phyloP scores from a whole-genome alignment of 2,797 vertebrate species.

The Poeciliopsis paucimaculata region DNA sequence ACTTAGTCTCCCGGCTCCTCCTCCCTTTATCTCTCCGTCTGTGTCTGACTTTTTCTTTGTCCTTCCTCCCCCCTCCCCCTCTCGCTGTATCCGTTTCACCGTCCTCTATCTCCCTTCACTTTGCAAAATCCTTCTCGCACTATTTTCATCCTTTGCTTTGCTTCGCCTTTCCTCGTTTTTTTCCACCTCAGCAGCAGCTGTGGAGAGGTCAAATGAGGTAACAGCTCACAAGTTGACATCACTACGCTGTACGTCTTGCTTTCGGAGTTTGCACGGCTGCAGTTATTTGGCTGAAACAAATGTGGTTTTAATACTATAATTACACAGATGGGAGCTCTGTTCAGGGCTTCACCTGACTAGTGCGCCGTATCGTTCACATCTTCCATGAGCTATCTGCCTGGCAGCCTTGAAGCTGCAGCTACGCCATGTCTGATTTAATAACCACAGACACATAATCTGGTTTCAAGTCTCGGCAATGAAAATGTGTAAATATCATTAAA shows the following conservation, averaged over 20 bases:
- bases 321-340: background rate
- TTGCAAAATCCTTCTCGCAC: slow-evolving; percentile 68
- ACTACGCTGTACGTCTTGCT: slow-evolving; percentile 25
- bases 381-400: slow-evolving; percentile 31
- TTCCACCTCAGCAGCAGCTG: slow-evolving; percentile 65
- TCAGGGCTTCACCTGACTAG: slow-evolving; percentile 25
- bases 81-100: slow-evolving; percentile 71
- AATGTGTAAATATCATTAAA: slow-evolving; percentile 65
- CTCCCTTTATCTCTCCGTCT: slow-evolving; percentile 70
- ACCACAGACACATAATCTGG: slow-evolving; percentile 56
- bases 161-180: slow-evolving; percentile 44
- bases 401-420: slow-evolving; percentile 47
- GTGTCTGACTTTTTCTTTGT: slow-evolving; percentile 73
- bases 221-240: slow-evolving; percentile 59
- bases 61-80: slow-evolving; percentile 59
- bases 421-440: slow-evolving; percentile 56
- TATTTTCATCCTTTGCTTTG: slow-evolving; percentile 60
- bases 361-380: slow-evolving; percentile 25
- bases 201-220: slow-evolving; percentile 64
- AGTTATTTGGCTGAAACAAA: slow-evolving; percentile 23
- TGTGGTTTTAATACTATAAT: slow-evolving; percentile 3
- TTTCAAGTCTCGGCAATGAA: slow-evolving; percentile 56
- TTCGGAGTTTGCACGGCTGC: slow-evolving; percentile 34
- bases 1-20: slow-evolving; percentile 57
- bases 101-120: slow-evolving; percentile 72